Evolutionary conservation across 2,888 invertebrate species (phyloP).

Genomic region (Troides oblongomaculatus): DNA sequence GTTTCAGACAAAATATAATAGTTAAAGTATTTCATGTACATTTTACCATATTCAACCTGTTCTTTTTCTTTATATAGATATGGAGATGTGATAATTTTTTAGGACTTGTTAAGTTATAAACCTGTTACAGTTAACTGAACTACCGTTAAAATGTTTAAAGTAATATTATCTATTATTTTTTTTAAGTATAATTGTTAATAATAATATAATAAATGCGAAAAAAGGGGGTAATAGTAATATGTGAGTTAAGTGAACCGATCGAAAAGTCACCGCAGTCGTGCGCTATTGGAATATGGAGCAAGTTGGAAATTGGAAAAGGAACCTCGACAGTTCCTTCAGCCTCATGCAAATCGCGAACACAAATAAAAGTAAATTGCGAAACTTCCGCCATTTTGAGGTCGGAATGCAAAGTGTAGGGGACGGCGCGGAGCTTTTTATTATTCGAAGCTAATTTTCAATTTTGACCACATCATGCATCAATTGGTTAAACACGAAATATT

Average conservation of each 20-base stretch:
- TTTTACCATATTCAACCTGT: too few species aligned
- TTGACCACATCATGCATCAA: background rate
- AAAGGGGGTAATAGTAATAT: constrained; percentile 2
- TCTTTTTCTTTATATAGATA: too few species aligned
- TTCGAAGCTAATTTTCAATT: background rate
- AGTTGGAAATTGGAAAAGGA: constrained; percentile 41
- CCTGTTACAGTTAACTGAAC: background rate
- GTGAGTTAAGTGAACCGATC: constrained; percentile 27
- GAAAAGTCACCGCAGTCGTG: constrained; percentile 37
- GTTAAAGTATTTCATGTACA: too few species aligned
- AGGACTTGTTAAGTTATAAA: too few species aligned
- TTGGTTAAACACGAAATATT: background rate
- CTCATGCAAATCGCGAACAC: constrained; percentile 62
- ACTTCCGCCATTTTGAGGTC: constrained; percentile 56
- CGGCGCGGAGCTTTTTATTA: background rate
- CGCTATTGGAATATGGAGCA: constrained; percentile 47
- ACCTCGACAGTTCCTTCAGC: constrained; percentile 32
- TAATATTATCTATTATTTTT: background rate
- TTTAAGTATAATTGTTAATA: background rate
- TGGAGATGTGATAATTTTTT: too few species aligned
- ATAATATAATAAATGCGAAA: background rate
- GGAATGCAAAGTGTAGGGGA: constrained; percentile 20
- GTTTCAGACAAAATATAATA: too few species aligned
- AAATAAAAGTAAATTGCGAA: constrained; percentile 69
- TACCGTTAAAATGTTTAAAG: background rate